Evolutionary conservation across 2,113 vertebrate species (phyloP).

Genomic region (Marmota flaviventris): DNA sequence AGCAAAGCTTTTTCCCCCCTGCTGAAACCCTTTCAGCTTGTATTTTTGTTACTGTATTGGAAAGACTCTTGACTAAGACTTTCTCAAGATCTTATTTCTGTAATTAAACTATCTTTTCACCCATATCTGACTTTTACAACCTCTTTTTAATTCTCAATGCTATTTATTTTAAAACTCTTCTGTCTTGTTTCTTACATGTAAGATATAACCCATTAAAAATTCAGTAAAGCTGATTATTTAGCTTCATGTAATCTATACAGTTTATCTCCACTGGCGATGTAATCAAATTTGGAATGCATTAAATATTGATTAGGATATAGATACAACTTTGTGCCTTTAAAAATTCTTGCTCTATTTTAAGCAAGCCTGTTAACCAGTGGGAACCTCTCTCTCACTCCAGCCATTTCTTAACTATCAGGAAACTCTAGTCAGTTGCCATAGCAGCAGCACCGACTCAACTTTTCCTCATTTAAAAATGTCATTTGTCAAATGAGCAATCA

Average conservation of each 20-base stretch:
- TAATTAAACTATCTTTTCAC: not conserved
- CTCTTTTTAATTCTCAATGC: not conserved
- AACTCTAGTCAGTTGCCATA: constrained; percentile 30
- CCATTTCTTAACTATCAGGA: constrained; percentile 54
- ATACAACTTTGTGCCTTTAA: constrained; percentile 20
- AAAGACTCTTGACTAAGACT: not conserved
- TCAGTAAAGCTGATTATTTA: not conserved
- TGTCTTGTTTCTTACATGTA: not conserved
- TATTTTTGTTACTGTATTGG: not conserved
- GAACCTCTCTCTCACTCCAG: not conserved
- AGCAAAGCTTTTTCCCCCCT: not conserved
- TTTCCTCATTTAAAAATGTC: constrained; percentile 52
- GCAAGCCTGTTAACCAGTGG: not conserved
- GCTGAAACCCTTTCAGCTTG: not conserved
- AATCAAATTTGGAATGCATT: constrained; percentile 40
- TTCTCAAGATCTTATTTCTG: not conserved
- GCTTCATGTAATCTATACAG: not conserved
- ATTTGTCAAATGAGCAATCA: constrained; percentile 76
- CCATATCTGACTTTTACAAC: not conserved
- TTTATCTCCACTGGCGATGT: not conserved
- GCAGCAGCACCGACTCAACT: not conserved
- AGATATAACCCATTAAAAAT: not conserved
- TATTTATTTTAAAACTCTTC: not conserved
- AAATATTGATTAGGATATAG: constrained; percentile 16
- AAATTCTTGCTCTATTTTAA: constrained; percentile 22